phyloP scores from a whole-genome alignment of 1,140 invertebrate genomes.

The Nasonia longicornis region DNA sequence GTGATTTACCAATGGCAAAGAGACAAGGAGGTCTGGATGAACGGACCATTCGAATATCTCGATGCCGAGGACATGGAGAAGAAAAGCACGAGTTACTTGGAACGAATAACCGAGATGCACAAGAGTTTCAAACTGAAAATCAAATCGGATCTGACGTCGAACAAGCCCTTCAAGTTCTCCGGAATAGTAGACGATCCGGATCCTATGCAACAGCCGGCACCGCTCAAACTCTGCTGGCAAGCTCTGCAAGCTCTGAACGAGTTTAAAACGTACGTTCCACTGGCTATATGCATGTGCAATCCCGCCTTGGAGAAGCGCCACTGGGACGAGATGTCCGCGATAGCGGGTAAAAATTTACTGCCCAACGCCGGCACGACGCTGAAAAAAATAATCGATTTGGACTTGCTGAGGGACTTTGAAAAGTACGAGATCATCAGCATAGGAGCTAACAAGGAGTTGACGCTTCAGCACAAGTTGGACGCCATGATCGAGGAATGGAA shows the following conservation, averaged over 20 bases:
- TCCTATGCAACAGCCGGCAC: slow-evolving; percentile 71
- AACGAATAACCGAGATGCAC: slow-evolving; percentile 71
- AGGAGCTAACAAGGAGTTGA: slow-evolving; percentile 77
- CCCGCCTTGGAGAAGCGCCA: slow-evolving; percentile 76
- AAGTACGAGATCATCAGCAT: slow-evolving; percentile 76
- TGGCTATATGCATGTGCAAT: slow-evolving; percentile 78
- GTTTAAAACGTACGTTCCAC: slow-evolving; percentile 74
- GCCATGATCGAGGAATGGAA: slow-evolving; percentile 78
- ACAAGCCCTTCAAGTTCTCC: slow-evolving; percentile 64
- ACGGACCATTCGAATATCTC: slow-evolving; percentile 76
- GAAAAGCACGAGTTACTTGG: slow-evolving; percentile 66
- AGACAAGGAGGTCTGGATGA: slow-evolving; percentile 76
- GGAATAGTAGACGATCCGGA: slow-evolving; percentile 72
- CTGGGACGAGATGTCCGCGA: slow-evolving; percentile 78
- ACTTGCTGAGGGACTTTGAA: slow-evolving; percentile 73
- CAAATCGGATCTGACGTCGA: slow-evolving; percentile 68
- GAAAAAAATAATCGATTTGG: slow-evolving; percentile 73
- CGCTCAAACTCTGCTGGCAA: slow-evolving; percentile 72
- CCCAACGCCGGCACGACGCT: slow-evolving; percentile 77
- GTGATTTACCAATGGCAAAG: slow-evolving; percentile 75
- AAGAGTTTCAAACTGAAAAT: slow-evolving; percentile 74
- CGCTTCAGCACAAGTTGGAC: slow-evolving; percentile 72
- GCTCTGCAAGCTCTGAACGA: slow-evolving; percentile 71
- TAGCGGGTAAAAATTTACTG: slow-evolving; percentile 75
- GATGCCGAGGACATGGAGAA: slow-evolving; percentile 69